phyloP scores from a whole-genome alignment of 2,797 vertebrate species.

The Arctocebus calabarensis region DNA sequence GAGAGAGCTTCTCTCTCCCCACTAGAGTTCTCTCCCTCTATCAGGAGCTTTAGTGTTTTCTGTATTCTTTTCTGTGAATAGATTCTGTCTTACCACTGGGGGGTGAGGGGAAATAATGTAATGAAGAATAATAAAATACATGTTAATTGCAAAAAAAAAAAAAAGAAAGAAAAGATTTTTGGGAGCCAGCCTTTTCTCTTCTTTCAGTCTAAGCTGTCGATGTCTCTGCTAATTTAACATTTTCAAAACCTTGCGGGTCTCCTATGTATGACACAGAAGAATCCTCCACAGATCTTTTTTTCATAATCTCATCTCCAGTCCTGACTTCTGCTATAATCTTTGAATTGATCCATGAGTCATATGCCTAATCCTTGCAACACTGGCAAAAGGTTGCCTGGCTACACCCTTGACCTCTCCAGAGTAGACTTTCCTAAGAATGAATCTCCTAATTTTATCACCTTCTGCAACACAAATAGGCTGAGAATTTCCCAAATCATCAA shows the following conservation, averaged over 20 bases:
- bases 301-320: neutral
- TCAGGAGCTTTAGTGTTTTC: no score
- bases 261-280: neutral
- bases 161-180: neutral
- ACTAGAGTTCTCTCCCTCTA: no score
- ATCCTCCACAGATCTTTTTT: neutral
- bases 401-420: neutral
- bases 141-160: no score
- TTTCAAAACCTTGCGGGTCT: neutral
- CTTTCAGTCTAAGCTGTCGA: neutral
- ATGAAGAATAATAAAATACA: no score
- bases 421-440: neutral
- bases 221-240: constrained; percentile 39
- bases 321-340: neutral
- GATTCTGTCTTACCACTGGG: no score
- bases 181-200: neutral
- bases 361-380: neutral
- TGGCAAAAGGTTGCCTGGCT: neutral
- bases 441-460: constrained; percentile 2
- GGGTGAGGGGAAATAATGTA: no score
- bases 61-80: no score
- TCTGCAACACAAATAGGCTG: neutral
- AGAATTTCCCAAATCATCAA: constrained; percentile 33
- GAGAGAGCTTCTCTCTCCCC: no score
- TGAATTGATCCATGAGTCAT: neutral